phyloP scores from a whole-genome alignment of 2,888 invertebrate species.

The Cephonodes hylas region DNA sequence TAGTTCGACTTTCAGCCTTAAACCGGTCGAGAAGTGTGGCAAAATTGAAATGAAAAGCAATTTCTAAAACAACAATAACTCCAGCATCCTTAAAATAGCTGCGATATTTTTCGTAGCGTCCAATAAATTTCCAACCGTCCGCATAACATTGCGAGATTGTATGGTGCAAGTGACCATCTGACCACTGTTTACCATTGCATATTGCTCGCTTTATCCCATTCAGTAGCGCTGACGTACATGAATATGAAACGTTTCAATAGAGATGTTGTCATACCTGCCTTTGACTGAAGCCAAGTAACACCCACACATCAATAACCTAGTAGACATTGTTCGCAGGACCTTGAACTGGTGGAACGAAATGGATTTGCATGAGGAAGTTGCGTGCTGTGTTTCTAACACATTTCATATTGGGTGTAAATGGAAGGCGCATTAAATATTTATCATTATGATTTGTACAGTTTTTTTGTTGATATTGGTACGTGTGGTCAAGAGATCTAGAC shows the following conservation, averaged over 20 bases:
- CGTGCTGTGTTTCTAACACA: not conserved
- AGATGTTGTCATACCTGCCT: constrained; percentile 69
- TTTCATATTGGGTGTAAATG: no score
- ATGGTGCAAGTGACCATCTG: constrained; percentile 41
- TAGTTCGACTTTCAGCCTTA: no score
- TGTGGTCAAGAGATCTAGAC: no score
- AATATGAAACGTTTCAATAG: constrained; percentile 75
- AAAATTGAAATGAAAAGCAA: not conserved
- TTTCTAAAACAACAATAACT: not conserved
- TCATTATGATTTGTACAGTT: no score
- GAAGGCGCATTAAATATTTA: no score
- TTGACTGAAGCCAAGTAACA: constrained; percentile 61
- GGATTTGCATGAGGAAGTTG: constrained; percentile 27
- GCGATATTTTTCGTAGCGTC: constrained; percentile 16
- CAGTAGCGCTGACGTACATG: constrained; percentile 59
- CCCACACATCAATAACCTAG: constrained; percentile 57
- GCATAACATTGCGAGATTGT: constrained; percentile 33
- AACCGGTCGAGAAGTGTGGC: no score
- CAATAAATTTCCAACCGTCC: constrained; percentile 31
- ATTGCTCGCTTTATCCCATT: constrained; percentile 66
- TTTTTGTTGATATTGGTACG: no score
- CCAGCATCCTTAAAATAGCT: not conserved
- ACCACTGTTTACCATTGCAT: constrained; percentile 55
- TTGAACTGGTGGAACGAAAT: constrained; percentile 44
- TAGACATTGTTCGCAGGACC: constrained; percentile 57